Conservation (phyloP, 2,797 vertebrate species). For the Tadarida brasiliensis region DNA sequence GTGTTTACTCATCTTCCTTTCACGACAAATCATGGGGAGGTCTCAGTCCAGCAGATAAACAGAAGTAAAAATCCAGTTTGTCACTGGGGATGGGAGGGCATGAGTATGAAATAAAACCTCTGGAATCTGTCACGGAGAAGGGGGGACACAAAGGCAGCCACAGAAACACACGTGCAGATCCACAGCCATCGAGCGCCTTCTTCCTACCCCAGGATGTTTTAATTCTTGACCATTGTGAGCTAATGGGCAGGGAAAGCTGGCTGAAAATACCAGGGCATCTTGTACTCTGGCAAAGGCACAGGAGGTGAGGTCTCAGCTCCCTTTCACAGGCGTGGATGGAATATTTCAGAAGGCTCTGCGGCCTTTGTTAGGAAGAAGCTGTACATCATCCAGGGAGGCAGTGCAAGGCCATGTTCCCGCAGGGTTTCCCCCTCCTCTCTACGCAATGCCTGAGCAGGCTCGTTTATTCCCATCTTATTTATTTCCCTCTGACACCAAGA, state of each 20-base stretch:
- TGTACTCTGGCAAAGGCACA: conserved; percentile 1
- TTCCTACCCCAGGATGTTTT: conserved; percentile 1
- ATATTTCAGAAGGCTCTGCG: conserved; percentile 64
- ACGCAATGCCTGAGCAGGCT: conserved; percentile 67
- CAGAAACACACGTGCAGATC: background rate
- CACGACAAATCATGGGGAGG: background rate
- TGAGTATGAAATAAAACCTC: conserved; percentile 52
- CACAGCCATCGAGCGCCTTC: background rate
- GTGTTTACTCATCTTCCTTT: conserved; percentile 10
- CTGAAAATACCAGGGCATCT: background rate
- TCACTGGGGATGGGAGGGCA: background rate
- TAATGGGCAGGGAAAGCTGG: conserved; percentile 12
- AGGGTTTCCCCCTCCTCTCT: background rate
- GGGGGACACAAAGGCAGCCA: background rate
- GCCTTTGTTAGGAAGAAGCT: conserved; percentile 69
- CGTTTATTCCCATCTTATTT: conserved; percentile 48
- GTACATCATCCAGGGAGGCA: conserved; percentile 42
- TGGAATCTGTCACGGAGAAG: conserved; percentile 55
- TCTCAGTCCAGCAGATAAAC: conserved; percentile 49
- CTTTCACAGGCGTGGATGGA: conserved; percentile 62
- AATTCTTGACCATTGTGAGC: conserved; percentile 40
- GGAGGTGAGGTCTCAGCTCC: background rate
- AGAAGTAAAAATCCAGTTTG: conserved; percentile 23
- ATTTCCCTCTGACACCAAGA: conserved; percentile 73
- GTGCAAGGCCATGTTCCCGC: conserved; percentile 57